phyloP scores from a whole-genome alignment of 2,888 invertebrate genomes.

The Erebia epiphron region DNA sequence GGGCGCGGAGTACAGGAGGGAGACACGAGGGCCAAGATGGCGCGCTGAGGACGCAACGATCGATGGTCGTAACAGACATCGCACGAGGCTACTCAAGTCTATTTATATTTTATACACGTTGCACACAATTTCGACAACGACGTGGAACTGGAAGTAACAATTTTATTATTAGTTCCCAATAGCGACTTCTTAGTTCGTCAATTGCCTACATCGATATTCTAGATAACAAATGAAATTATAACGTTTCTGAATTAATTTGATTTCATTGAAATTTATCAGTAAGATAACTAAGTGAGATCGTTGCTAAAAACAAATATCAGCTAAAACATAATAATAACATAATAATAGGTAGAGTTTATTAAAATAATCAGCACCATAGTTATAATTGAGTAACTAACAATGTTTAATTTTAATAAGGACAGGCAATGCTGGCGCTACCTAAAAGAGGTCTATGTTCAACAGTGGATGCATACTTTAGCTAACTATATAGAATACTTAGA shows the following conservation, averaged over 20 bases:
- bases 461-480: too few species aligned
- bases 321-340: too few species aligned
- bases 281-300: neutral
- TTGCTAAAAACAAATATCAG: too few species aligned
- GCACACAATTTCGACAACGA: slow-evolving; percentile 69
- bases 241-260: neutral
- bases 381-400: too few species aligned
- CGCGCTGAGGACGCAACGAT: slow-evolving; percentile 78
- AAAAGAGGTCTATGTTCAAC: too few species aligned
- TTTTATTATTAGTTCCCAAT: slow-evolving; percentile 13
- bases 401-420: too few species aligned
- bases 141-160: slow-evolving; percentile 52
- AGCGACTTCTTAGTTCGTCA: slow-evolving; percentile 9
- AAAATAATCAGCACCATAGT: too few species aligned
- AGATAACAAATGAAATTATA: neutral
- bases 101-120: slow-evolving; percentile 79
- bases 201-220: too few species aligned
- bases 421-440: too few species aligned
- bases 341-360: too few species aligned
- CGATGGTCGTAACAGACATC: slow-evolving; percentile 79
- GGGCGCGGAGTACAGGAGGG: slow-evolving; percentile 68
- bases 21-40: slow-evolving; percentile 81
- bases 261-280: too few species aligned
- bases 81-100: slow-evolving; percentile 78
- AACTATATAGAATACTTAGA: too few species aligned